Conservation (phyloP, 92 coral and sea anemone species). For the Epizoanthus stellaris region DNA sequence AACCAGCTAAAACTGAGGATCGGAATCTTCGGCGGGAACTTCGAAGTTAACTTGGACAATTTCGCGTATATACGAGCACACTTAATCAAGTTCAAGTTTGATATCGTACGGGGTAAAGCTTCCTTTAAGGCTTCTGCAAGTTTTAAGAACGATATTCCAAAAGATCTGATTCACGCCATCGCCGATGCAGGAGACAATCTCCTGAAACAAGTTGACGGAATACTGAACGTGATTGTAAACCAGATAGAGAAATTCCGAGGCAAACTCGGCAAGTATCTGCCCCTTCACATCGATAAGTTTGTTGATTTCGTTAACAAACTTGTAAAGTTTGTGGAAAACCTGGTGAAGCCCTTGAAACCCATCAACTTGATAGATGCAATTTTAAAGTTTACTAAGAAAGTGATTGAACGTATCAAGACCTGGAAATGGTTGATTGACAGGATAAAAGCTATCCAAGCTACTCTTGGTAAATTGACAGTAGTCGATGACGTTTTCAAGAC, state of each 20-base stretch:
- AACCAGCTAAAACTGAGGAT: constrained; percentile 89
- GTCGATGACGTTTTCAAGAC: constrained; percentile 80
- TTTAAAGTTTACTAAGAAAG: constrained; percentile 71
- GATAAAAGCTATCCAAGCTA: constrained; percentile 71
- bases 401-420: constrained; percentile 60
- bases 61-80: constrained; percentile 80
- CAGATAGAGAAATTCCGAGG: constrained; percentile 73
- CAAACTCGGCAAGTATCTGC: constrained; percentile 73
- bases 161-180: constrained; percentile 90
- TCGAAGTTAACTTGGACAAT: constrained; percentile 89
- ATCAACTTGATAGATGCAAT: constrained; percentile 73
- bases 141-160: constrained; percentile 96
- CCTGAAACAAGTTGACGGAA: constrained; percentile 73
- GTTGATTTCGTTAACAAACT: constrained; percentile 77
- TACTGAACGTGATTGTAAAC: constrained; percentile 72
- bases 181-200: constrained; percentile 93
- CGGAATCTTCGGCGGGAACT: constrained; percentile 93
- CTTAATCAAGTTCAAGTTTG: constrained; percentile 78
- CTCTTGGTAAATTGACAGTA: constrained; percentile 73
- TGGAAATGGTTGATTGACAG: constrained; percentile 88
- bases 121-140: constrained; percentile 94
- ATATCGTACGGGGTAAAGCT: constrained; percentile 84
- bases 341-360: constrained; percentile 78
- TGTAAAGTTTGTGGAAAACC: constrained; percentile 74
- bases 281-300: constrained; percentile 70